These are phyloP conservation scores for Caranx melampygus DNA, from an alignment of 2,113 vertebrate species.

Conservation along the genomic window DNA sequence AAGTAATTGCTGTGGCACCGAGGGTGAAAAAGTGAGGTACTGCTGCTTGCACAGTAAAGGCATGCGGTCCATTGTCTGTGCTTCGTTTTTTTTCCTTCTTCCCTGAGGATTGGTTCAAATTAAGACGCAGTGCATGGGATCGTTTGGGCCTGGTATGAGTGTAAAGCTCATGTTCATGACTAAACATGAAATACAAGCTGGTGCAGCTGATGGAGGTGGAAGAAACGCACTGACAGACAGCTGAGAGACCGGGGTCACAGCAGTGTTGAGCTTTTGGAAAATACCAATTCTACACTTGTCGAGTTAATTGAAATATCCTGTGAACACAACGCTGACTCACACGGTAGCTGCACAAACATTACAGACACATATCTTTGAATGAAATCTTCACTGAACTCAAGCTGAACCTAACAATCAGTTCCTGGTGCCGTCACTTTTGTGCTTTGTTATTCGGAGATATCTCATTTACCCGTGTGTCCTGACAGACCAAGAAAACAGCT, in stretches of 20 bases:
- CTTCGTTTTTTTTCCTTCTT: background rate
- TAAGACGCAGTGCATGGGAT: slow-evolving; percentile 41
- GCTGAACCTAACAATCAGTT: background rate
- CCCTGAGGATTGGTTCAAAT: slow-evolving; percentile 45
- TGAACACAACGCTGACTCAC: background rate
- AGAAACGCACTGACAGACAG: background rate
- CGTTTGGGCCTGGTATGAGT: slow-evolving; percentile 17
- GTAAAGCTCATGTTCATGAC: slow-evolving; percentile 23
- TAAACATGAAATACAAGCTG: background rate
- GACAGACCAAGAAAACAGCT: background rate
- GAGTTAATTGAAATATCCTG: background rate
- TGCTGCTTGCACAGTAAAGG: slow-evolving; percentile 22
- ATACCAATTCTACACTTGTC: background rate
- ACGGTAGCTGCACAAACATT: background rate
- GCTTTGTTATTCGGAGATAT: slow-evolving; percentile 4
- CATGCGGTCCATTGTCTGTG: slow-evolving; percentile 38
- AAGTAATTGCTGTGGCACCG: slow-evolving; percentile 59
- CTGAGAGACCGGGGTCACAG: background rate
- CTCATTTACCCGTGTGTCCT: background rate
- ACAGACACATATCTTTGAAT: background rate
- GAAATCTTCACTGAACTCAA: background rate
- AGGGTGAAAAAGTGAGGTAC: slow-evolving; percentile 51
- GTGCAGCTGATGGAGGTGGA: background rate
- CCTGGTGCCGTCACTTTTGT: background rate
- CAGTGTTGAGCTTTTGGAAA: background rate